phyloP scores from a whole-genome alignment of 2,797 vertebrate genomes.

The Smutsia temminckii region DNA sequence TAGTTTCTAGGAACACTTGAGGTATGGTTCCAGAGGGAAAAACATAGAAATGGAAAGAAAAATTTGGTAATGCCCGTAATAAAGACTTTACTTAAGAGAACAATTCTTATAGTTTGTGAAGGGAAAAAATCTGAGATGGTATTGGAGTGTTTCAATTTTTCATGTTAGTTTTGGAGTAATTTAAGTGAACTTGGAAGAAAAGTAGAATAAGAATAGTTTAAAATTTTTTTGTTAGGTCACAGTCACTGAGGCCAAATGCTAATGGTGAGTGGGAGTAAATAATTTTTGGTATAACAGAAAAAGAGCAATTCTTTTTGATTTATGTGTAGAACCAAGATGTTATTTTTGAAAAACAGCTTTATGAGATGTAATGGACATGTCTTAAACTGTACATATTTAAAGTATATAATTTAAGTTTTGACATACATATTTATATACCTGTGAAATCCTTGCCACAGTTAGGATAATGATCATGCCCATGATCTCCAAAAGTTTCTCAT shows the following conservation, averaged over 20 bases:
- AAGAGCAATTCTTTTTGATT: neutral
- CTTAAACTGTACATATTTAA: neutral
- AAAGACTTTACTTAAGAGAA: neutral
- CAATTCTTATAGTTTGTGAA: neutral
- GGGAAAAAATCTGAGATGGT: neutral
- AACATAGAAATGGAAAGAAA: neutral
- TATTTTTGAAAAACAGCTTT: neutral
- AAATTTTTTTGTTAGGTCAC: conserved; percentile 14
- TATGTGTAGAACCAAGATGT: neutral
- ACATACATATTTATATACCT: neutral
- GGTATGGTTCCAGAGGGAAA: neutral
- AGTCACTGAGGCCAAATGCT: neutral
- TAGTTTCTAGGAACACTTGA: neutral
- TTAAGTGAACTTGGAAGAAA: neutral
- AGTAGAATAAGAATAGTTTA: neutral
- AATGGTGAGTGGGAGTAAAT: neutral
- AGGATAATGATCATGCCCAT: neutral
- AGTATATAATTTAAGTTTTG: neutral
- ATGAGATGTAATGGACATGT: neutral
- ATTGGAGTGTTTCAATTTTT: neutral
- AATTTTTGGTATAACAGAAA: neutral
- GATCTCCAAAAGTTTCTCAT: neutral
- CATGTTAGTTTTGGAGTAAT: neutral
- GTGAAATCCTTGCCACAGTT: neutral
- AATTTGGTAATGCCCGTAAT: neutral